A percentile compares a stretch with the other conserved stretches of the same genome.
Conservation (phyloP, 2,888 invertebrate species). For the Phalangium opilio region DNA sequence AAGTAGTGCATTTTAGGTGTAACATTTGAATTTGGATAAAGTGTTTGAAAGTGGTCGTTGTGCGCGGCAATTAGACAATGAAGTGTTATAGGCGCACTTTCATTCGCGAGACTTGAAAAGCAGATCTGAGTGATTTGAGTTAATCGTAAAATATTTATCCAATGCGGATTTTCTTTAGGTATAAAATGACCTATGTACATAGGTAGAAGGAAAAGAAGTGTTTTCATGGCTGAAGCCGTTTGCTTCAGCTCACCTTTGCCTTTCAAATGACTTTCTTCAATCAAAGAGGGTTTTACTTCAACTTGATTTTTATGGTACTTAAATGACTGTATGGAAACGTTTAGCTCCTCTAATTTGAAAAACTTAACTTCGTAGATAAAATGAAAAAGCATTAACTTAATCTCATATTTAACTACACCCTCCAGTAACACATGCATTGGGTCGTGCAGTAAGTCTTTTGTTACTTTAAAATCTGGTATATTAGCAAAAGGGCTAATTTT, state of each 20-base stretch:
- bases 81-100: neutral
- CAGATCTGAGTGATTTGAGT: slow-evolving; percentile 5
- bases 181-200: neutral
- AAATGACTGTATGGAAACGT: neutral
- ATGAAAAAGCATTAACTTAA: slow-evolving; percentile 1
- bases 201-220: slow-evolving; percentile 1
- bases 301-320: neutral
- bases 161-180: slow-evolving; percentile 1
- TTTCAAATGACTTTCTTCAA: slow-evolving; percentile 1
- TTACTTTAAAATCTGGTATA: neutral
- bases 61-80: neutral
- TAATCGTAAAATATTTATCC: slow-evolving; percentile 2
- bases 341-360: neutral
- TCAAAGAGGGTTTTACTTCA: slow-evolving; percentile 1
- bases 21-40: neutral
- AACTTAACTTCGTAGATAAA: slow-evolving; percentile 1
- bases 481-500: neutral
- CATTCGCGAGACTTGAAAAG: slow-evolving; percentile 1
- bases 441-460: neutral
- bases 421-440: slow-evolving; percentile 5
- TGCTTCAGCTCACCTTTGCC: neutral
- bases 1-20: slow-evolving; percentile 5
- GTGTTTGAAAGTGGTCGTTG: neutral
- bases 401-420: slow-evolving; percentile 1
- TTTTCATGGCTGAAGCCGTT: neutral